Evolutionary conservation across 2,888 invertebrate genomes (phyloP).

Genomic region (Monoplex corrugatus): DNA sequence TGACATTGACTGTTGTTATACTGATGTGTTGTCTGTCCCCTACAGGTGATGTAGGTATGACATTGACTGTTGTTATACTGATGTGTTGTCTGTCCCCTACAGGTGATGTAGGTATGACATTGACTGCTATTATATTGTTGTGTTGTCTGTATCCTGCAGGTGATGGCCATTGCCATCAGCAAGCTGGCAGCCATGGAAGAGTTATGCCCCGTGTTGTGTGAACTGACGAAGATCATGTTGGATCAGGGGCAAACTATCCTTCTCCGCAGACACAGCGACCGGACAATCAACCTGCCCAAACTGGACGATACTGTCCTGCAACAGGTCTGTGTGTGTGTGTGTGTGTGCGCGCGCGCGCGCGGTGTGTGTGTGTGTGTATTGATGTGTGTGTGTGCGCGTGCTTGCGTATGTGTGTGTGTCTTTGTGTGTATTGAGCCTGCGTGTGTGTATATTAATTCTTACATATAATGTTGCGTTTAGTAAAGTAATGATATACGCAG

Average conservation of each 20-base stretch:
- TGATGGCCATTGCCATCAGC: neutral
- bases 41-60: too few relatives aligned
- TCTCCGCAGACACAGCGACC: neutral
- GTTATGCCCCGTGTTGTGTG: conserved; percentile 17
- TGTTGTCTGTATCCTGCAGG: neutral
- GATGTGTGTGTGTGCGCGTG: neutral
- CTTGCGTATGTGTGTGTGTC: neutral
- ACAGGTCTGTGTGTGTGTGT: neutral
- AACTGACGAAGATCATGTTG: conserved; percentile 32
- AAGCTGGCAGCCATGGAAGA: neutral
- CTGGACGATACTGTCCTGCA: neutral
- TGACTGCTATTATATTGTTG: too few relatives aligned
- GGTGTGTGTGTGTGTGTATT: neutral
- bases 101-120: too few relatives aligned
- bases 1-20: too few relatives aligned
- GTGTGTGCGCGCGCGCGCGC: neutral
- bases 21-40: too few relatives aligned
- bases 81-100: too few relatives aligned
- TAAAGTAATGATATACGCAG: too few relatives aligned
- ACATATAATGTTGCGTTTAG: too few relatives aligned
- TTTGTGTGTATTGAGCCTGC: neutral
- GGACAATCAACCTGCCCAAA: neutral
- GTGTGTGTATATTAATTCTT: too few relatives aligned
- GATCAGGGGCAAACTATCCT: neutral
- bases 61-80: too few relatives aligned